phyloP scores from a whole-genome alignment of 2,113 vertebrate species.

The Hyla sarda region DNA sequence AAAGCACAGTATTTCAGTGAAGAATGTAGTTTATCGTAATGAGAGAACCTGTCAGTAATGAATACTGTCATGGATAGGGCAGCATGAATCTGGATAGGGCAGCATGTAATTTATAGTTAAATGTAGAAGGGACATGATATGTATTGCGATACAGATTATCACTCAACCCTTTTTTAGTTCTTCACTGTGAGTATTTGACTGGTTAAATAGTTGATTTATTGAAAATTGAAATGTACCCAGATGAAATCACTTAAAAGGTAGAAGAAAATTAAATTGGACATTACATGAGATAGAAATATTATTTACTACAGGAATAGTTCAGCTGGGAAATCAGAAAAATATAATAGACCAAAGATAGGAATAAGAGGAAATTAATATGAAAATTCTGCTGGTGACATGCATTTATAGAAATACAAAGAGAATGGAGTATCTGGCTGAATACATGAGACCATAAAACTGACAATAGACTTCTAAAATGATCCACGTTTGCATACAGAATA shows the following conservation, averaged over 20 bases:
- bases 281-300: slow-evolving; percentile 54
- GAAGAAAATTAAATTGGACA: slow-evolving; percentile 56
- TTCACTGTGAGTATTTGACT: slow-evolving; percentile 29
- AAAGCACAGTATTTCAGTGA: no score
- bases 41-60: no score
- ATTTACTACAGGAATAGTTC: slow-evolving; percentile 56
- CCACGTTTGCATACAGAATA: background rate
- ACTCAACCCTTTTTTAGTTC: slow-evolving; percentile 35
- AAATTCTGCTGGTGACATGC: slow-evolving; percentile 48
- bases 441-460: slow-evolving; percentile 6
- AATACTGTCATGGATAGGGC: no score
- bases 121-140: background rate
- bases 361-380: slow-evolving; percentile 51
- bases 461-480: background rate
- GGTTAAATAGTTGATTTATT: slow-evolving; percentile 55
- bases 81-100: no score
- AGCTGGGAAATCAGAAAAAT: slow-evolving; percentile 53
- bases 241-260: slow-evolving; percentile 51
- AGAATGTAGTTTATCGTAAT: no score
- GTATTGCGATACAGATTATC: slow-evolving; percentile 7
- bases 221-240: slow-evolving; percentile 46
- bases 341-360: slow-evolving; percentile 46
- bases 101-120: background rate
- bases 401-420: slow-evolving; percentile 45
- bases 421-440: background rate